A percentile compares a stretch with the other conserved stretches of the same genome.
phyloP scores from a whole-genome alignment of 2,888 invertebrate species.

The Oscheius sp. region DNA sequence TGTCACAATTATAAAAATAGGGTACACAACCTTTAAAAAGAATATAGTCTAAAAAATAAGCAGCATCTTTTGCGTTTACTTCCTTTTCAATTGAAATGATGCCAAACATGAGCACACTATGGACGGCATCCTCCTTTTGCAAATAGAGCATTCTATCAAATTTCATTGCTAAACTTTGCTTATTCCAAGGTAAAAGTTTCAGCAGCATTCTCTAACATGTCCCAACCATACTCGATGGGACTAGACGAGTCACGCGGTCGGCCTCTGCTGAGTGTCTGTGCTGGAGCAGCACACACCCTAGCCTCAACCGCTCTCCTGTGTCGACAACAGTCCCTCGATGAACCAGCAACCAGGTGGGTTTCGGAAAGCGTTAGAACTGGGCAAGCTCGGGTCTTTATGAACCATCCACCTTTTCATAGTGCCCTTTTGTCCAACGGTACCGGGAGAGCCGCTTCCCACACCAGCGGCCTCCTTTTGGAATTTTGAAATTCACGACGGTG shows the following conservation, averaged over 20 bases:
- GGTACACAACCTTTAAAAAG: not conserved
- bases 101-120: too few species aligned
- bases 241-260: constrained; percentile 59
- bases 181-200: constrained; percentile 10
- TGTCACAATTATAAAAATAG: not conserved
- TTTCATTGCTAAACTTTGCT: too few species aligned
- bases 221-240: constrained; percentile 66
- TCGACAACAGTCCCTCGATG: constrained; percentile 64
- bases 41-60: not conserved
- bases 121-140: too few species aligned
- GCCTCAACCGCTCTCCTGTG: constrained; percentile 65
- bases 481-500: not conserved
- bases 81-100: not conserved
- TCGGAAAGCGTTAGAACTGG: not conserved
- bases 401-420: not conserved
- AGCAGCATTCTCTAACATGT: constrained; percentile 68
- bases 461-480: not conserved
- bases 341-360: constrained; percentile 56
- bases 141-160: too few species aligned
- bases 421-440: not conserved
- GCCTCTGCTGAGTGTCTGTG: constrained; percentile 59
- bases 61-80: not conserved
- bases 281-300: constrained; percentile 65
- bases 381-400: constrained; percentile 1
- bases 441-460: not conserved